These are phyloP conservation scores for Catagonus wagneri DNA, from an alignment of 2,113 vertebrate species.

Conservation along the genomic window DNA sequence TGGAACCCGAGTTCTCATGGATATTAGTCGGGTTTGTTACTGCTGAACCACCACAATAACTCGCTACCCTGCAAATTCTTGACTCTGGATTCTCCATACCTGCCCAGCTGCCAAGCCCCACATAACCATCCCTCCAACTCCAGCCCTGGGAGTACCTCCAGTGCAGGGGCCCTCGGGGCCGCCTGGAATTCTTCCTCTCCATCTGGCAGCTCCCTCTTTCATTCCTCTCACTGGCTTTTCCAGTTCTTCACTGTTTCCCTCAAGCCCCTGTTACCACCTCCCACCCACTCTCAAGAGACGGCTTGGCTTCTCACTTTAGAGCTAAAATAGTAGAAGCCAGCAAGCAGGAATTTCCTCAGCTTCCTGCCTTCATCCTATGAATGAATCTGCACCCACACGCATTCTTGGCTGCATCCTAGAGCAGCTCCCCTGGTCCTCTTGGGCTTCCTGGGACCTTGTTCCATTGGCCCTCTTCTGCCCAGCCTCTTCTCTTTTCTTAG, in stretches of 20 bases:
- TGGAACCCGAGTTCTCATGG: too few species aligned
- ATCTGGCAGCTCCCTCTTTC: not conserved
- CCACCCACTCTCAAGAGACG: constrained; percentile 25
- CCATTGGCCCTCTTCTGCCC: too few species aligned
- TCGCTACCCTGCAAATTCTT: not conserved
- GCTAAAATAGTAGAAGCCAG: constrained; percentile 33
- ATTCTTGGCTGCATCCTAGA: not conserved
- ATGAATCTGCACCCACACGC: not conserved
- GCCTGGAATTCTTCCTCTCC: not conserved
- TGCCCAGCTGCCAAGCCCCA: not conserved
- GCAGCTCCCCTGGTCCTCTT: too few species aligned
- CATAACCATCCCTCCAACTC: not conserved
- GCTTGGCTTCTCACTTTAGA: constrained; percentile 15
- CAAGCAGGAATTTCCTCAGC: constrained; percentile 41
- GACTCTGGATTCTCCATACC: not conserved
- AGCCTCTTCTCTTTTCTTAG: not conserved
- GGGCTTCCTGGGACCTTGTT: not conserved
- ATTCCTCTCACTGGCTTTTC: constrained; percentile 11
- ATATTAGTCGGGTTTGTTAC: too few species aligned
- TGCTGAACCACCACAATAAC: too few species aligned
- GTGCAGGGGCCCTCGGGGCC: not conserved
- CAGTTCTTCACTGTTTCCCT: not conserved
- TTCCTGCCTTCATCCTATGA: constrained; percentile 38
- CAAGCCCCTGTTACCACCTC: constrained; percentile 9
- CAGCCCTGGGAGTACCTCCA: not conserved